phyloP scores from a whole-genome alignment of 2,888 invertebrate genomes.

The Plusia festucae region DNA sequence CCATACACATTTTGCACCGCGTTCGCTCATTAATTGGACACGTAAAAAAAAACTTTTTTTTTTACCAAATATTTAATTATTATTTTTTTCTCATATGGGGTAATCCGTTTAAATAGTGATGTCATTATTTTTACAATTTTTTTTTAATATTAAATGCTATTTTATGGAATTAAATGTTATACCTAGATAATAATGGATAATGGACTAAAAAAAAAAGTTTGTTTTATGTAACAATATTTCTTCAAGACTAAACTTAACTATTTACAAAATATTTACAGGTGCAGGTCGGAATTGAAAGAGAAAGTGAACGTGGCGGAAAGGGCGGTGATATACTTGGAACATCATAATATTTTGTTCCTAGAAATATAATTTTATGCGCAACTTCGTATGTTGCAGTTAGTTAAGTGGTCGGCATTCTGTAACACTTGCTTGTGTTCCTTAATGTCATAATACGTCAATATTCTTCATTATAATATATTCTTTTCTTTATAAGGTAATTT shows the following conservation, averaged over 20 bases:
- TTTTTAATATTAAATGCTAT: neutral
- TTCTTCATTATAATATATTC: too few species aligned
- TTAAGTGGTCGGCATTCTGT: neutral
- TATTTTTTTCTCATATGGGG: too few species aligned
- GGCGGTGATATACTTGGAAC: neutral
- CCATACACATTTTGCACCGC: slow-evolving; percentile 58
- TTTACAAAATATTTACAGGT: slow-evolving; percentile 22
- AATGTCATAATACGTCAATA: neutral
- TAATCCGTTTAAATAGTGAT: too few species aligned
- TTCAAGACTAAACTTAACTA: too few species aligned
- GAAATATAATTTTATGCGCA: neutral
- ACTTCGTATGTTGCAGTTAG: neutral
- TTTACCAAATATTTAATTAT: too few species aligned
- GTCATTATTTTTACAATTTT: too few species aligned
- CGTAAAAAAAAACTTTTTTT: slow-evolving; percentile 16
- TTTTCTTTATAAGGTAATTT: too few species aligned
- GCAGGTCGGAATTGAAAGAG: slow-evolving; percentile 52
- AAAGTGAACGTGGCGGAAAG: slow-evolving; percentile 33
- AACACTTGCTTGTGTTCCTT: neutral
- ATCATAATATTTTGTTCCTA: neutral
- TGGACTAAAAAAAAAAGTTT: slow-evolving; percentile 9
- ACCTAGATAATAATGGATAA: neutral
- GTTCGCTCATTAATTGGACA: slow-evolving; percentile 58
- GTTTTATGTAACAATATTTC: slow-evolving; percentile 8
- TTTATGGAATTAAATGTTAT: neutral